Evolutionary conservation across 2,797 vertebrate species (phyloP).

Genomic region (Benthosema pterotum): DNA sequence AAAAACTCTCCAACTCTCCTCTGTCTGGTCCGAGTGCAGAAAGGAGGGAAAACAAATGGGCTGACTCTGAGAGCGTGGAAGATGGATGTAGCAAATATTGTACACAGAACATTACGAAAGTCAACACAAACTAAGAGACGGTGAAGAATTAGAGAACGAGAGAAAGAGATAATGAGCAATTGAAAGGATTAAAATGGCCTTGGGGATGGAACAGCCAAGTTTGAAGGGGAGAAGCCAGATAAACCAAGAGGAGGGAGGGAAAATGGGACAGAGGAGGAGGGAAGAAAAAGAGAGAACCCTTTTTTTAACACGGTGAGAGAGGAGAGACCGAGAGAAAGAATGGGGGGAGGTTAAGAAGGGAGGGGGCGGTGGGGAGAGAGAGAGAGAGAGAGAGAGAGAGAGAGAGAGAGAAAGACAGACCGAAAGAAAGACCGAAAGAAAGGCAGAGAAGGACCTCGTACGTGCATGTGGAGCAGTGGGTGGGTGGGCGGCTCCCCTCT

Average conservation of each 20-base stretch:
- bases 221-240: conserved; percentile 34
- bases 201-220: conserved; percentile 40
- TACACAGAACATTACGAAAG: no score
- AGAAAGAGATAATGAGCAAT: conserved; percentile 10
- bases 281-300: background rate
- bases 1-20: conserved; percentile 26
- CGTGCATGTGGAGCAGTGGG: conserved; percentile 54
- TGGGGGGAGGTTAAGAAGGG: background rate
- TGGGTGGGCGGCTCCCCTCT: conserved; percentile 45
- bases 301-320: background rate
- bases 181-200: conserved; percentile 32
- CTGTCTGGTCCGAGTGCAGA: conserved; percentile 10
- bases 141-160: background rate
- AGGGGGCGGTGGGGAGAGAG: conserved; percentile 14
- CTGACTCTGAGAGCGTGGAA: background rate
- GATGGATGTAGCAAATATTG: no score
- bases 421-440: conserved; percentile 24
- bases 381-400: conserved; percentile 25
- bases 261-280: background rate
- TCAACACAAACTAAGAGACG: background rate
- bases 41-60: background rate
- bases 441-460: conserved; percentile 14
- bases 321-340: background rate
- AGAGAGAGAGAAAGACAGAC: conserved; percentile 1
- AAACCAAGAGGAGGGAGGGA: background rate